phyloP scores from a whole-genome alignment of 2,797 vertebrate genomes.

The Pogonophryne albipinna region DNA sequence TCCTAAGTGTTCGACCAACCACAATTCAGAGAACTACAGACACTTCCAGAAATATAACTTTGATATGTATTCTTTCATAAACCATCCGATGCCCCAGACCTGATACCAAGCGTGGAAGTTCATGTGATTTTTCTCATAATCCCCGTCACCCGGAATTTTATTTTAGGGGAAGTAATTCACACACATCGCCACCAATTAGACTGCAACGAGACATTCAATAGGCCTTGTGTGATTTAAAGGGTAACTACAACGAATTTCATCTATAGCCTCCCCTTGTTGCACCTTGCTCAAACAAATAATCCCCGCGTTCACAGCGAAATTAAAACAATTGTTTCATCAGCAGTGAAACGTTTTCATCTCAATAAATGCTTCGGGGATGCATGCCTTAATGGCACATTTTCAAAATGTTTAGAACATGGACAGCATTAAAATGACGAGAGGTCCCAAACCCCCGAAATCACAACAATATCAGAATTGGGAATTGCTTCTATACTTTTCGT shows the following conservation, averaged over 20 bases:
- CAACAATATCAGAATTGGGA: not conserved
- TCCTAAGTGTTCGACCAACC: not conserved
- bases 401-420: not conserved
- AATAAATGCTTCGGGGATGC: too few species aligned
- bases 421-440: not conserved
- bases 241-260: too few species aligned
- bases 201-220: not conserved
- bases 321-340: too few species aligned
- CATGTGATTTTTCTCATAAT: slow-evolving; percentile 40
- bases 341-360: too few species aligned
- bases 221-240: not conserved
- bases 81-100: not conserved
- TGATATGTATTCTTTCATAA: slow-evolving; percentile 25
- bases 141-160: not conserved
- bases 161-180: slow-evolving; percentile 6
- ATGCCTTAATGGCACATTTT: too few species aligned
- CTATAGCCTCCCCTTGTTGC: too few species aligned
- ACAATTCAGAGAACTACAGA: slow-evolving; percentile 21
- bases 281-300: too few species aligned
- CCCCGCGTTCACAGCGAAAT: too few species aligned
- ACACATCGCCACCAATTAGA: not conserved
- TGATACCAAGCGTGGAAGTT: not conserved
- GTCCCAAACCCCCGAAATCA: not conserved
- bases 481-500: not conserved
- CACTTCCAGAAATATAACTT: slow-evolving; percentile 25